These are phyloP conservation scores for Pituophis catenifer DNA, from an alignment of 2,113 vertebrate species.

Conservation along the genomic window DNA sequence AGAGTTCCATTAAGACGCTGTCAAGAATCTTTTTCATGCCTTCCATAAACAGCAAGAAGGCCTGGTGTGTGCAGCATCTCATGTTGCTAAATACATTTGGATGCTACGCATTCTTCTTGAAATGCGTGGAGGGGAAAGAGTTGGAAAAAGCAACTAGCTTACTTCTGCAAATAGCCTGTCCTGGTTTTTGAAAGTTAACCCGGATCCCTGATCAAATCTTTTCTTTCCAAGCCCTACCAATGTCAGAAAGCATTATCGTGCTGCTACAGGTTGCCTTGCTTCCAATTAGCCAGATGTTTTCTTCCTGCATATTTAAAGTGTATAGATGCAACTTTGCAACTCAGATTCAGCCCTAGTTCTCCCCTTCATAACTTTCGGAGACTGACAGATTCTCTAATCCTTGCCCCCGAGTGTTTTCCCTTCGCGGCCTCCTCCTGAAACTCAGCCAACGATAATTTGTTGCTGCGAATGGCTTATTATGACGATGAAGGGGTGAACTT, in stretches of 20 bases:
- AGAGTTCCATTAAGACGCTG: slow-evolving; percentile 3
- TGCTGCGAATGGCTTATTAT: slow-evolving; percentile 2
- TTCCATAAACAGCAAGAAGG: slow-evolving; percentile 18
- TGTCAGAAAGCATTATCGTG: slow-evolving; percentile 22
- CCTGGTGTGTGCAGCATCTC: neutral
- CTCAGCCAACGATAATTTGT: neutral
- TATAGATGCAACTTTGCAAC: neutral
- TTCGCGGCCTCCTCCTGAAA: neutral
- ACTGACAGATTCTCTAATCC: neutral
- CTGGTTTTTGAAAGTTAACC: slow-evolving; percentile 29
- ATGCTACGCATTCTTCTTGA: slow-evolving; percentile 19
- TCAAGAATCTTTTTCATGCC: neutral
- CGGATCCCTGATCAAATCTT: slow-evolving; percentile 26
- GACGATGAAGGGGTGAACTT: neutral
- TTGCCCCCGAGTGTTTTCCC: neutral
- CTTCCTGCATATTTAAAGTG: neutral
- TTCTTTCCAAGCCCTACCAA: slow-evolving; percentile 31
- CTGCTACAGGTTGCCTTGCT: slow-evolving; percentile 35
- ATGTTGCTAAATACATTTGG: slow-evolving; percentile 7
- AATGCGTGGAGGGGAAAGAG: slow-evolving; percentile 21
- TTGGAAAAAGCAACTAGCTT: slow-evolving; percentile 39
- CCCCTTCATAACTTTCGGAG: neutral
- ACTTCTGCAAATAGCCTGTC: slow-evolving; percentile 27
- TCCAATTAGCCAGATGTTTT: slow-evolving; percentile 34
- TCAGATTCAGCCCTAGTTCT: slow-evolving; percentile 6